Percentiles rank a stretch among this genome's conserved stretches.
These are phyloP conservation scores for Gallinago paraguaiae DNA, from an alignment of 2,113 vertebrate genomes.

Conservation along the genomic window DNA sequence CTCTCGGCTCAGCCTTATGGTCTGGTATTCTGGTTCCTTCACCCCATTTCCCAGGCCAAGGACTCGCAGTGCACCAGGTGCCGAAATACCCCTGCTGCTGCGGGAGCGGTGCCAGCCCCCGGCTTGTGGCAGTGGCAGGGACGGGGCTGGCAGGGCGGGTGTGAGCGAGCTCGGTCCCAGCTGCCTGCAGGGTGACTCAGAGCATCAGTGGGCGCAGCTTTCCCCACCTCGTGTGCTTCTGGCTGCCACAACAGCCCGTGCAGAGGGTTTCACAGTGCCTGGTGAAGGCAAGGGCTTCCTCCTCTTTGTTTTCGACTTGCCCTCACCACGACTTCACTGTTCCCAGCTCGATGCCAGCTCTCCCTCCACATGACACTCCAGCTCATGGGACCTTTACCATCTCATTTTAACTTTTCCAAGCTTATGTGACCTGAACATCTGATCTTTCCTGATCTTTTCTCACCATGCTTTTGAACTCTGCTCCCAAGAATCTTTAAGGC, in stretches of 20 bases:
- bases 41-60: neutral
- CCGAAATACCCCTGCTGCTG: neutral
- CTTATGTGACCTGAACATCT: neutral
- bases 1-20: neutral
- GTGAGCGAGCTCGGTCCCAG: neutral
- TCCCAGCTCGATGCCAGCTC: neutral
- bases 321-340: neutral
- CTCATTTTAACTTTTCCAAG: neutral
- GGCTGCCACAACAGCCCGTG: neutral
- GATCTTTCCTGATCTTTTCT: neutral
- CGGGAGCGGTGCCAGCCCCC: neutral
- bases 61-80: neutral
- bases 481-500: neutral
- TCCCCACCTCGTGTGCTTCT: neutral
- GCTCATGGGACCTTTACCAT: neutral
- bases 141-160: rapidly evolving
- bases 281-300: neutral
- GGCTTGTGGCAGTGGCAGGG: neutral
- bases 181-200: neutral
- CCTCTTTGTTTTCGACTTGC: neutral
- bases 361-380: neutral
- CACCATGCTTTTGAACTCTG: neutral
- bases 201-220: neutral
- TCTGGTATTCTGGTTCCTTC: neutral
- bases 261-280: neutral